phyloP scores from a whole-genome alignment of 2,797 vertebrate species.

The Pipistrellus kuhlii region DNA sequence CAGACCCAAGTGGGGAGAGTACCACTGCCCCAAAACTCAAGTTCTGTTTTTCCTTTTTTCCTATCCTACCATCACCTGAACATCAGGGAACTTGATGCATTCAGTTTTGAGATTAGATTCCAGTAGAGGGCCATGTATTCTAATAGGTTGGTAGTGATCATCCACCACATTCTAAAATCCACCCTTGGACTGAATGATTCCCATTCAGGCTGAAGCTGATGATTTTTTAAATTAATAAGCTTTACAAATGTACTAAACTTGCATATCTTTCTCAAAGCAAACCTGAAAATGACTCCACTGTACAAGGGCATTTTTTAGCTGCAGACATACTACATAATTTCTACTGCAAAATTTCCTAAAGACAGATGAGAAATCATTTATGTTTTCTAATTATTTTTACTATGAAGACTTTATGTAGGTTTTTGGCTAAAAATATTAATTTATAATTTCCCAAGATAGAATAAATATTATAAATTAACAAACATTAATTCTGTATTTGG shows the following conservation, averaged over 20 bases:
- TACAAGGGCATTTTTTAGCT: background rate
- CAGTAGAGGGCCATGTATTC: background rate
- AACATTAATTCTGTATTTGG: constrained; percentile 57
- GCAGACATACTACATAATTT: background rate
- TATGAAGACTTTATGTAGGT: background rate
- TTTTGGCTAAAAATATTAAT: constrained; percentile 39
- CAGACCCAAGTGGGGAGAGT: background rate
- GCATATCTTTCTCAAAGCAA: constrained; percentile 50
- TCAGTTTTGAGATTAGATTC: constrained; percentile 21
- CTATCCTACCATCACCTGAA: background rate
- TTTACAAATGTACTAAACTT: constrained; percentile 36
- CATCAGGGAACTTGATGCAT: constrained; percentile 9
- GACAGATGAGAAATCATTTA: constrained; percentile 22
- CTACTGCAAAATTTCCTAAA: constrained; percentile 58
- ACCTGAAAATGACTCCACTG: constrained; percentile 28
- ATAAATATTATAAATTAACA: constrained; percentile 52
- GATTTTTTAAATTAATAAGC: constrained; percentile 41
- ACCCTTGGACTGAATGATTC: constrained; percentile 5
- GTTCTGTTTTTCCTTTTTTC: background rate
- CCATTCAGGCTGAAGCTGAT: background rate
- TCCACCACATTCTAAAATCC: background rate
- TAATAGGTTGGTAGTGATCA: constrained; percentile 39
- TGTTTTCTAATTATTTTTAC: constrained; percentile 63
- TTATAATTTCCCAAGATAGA: constrained; percentile 37
- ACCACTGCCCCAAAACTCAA: background rate